A percentile compares a stretch with the other conserved stretches of the same genome.
phyloP scores from a whole-genome alignment of 2,797 vertebrate genomes.

The Poeciliopsis turneri region DNA sequence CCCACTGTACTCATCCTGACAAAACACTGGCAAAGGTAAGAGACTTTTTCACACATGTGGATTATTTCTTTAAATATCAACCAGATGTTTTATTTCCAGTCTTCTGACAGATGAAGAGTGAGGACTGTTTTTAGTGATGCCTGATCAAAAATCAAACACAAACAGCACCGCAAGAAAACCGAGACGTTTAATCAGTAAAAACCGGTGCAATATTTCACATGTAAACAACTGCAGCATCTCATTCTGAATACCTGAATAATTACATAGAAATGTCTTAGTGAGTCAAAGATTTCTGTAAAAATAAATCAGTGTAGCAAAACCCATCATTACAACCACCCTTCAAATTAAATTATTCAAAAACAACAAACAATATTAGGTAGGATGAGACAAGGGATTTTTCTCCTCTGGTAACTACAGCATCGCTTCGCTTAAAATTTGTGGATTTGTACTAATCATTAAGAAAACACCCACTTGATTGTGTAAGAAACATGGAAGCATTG shows the following conservation, averaged over 20 bases:
- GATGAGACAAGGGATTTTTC: constrained; percentile 4
- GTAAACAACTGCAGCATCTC: constrained; percentile 79
- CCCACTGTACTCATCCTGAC: background rate
- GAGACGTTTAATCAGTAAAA: constrained; percentile 76
- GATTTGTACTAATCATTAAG: background rate
- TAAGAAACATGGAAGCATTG: background rate
- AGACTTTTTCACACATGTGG: background rate
- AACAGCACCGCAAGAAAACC: constrained; percentile 15
- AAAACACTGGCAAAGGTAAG: background rate
- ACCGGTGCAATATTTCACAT: constrained; percentile 74
- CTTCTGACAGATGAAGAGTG: background rate
- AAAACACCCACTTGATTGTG: background rate
- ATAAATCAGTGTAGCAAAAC: constrained; percentile 69
- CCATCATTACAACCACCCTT: constrained; percentile 27
- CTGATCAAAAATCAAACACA: background rate
- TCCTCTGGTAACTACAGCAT: background rate
- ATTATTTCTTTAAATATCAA: background rate
- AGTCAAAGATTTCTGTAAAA: constrained; percentile 72
- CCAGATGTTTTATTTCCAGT: background rate
- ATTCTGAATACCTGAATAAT: constrained; percentile 75
- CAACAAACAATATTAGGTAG: constrained; percentile 14
- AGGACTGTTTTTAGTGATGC: background rate
- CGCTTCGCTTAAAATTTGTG: background rate
- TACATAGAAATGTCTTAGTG: constrained; percentile 68
- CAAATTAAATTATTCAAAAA: background rate